A percentile compares a stretch with the other conserved stretches of the same genome.
Conservation (phyloP, 1,140 invertebrate species). For the Archegozetes longisetosus region DNA sequence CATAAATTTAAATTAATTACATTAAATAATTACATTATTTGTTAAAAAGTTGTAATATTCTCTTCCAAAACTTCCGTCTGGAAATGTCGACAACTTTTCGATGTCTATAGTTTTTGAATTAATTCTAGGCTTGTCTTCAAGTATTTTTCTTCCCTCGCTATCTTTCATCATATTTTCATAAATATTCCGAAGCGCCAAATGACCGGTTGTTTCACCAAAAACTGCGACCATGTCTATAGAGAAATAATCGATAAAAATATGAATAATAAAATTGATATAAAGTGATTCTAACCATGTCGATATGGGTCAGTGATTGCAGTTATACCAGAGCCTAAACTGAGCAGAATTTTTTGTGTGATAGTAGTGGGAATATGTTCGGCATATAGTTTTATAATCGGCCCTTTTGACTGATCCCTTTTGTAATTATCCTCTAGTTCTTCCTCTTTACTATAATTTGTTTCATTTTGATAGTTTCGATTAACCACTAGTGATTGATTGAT, state of each 20-base stretch:
- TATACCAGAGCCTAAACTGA: constrained; percentile 51
- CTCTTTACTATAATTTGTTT: neutral
- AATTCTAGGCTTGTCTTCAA: constrained; percentile 64
- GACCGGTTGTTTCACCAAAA: constrained; percentile 73
- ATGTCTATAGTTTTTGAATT: constrained; percentile 67
- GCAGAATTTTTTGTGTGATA: constrained; percentile 50
- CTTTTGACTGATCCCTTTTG: neutral
- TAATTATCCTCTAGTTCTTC: neutral
- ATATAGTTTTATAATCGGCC: constrained; percentile 22
- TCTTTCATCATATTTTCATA: constrained; percentile 44
- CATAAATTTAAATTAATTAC: constrained; percentile 5
- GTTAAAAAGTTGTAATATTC: constrained; percentile 65
- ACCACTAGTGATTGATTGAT: too few species aligned
- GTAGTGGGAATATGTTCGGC: constrained; percentile 50
- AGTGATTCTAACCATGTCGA: constrained; percentile 29
- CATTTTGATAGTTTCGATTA: too few species aligned
- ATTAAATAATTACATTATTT: constrained; percentile 35
- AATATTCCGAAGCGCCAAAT: constrained; percentile 47
- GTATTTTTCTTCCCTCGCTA: constrained; percentile 50
- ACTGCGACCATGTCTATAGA: constrained; percentile 76
- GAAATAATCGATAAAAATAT: constrained; percentile 12
- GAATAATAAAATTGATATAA: too few species aligned
- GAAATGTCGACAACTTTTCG: constrained; percentile 46
- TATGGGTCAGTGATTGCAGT: constrained; percentile 25
- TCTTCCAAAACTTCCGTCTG: constrained; percentile 62